Evolutionary conservation across 2,113 vertebrate species (phyloP), one percentile per base, ranked within the genome.

Genomic region (Lophius piscatorius): DNA sequence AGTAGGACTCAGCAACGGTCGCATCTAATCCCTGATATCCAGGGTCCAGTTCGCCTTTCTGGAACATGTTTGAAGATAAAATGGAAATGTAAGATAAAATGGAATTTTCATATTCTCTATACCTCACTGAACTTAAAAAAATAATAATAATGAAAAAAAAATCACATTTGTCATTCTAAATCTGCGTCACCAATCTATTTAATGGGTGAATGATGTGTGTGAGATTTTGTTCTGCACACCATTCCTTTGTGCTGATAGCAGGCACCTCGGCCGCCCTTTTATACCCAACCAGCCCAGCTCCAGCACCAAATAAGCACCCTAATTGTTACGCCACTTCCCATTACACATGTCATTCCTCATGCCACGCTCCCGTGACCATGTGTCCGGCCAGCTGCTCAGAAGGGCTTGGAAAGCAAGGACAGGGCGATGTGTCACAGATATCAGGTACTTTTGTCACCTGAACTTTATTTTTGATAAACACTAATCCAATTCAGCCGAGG

Each of bases 321-420:
- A 89, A 91, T 89, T 81, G 77, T 78, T 23, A 61, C 20, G 86
- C 78, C 88, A 86, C 88, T 91, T 86, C 78, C 66, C 61, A 89
- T 89, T 90, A 89, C 77, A 52, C 64, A 78, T 63, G 76, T 85
- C 86, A 76, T 87, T 85, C 74, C 66, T 90, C 85, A 88, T 84
- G 74, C 75, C 81, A 69, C 36, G 64, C 81, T 74, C 57, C 46
- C 65, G 23, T 83, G 79, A 76, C 70, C 71, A 44, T 74, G 83
- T 75, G 68, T 76, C 61, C 17, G 64, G 48, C 84, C 75, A 85
- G 86, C 81, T 89, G 90, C 78, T 80, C 72, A 41, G 52, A 71
- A 38, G 55, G 68, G 54, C 54, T 21, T 45, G 36, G 66, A 67
- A 55, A 31, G 56, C 62, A 56, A 74, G 48, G 50, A 59, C 34